Evolutionary conservation across 2,113 vertebrate species (phyloP).

Genomic region (Prionailurus bengalensis): DNA sequence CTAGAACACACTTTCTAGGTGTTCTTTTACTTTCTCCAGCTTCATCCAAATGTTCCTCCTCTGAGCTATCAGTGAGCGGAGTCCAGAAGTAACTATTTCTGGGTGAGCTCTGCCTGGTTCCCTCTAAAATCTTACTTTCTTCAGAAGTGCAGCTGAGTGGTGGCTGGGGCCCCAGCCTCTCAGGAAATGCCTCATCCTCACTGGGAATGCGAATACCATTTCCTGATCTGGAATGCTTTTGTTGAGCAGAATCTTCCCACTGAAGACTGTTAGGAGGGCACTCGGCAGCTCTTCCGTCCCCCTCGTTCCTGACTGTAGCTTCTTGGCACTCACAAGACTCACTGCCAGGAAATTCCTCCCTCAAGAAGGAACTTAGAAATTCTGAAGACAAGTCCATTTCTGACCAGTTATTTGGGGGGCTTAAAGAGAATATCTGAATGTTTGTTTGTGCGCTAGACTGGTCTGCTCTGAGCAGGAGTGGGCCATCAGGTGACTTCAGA

Average conservation of each 20-base stretch:
- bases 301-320: neutral
- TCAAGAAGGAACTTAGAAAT: neutral
- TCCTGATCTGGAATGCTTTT: neutral
- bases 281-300: neutral
- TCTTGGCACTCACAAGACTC: neutral
- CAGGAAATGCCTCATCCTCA: neutral
- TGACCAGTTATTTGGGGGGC: neutral
- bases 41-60: slow-evolving; percentile 60
- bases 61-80: slow-evolving; percentile 52
- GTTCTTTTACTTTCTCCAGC: neutral
- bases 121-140: slow-evolving; percentile 8
- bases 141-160: neutral
- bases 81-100: slow-evolving; percentile 63
- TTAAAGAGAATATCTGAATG: neutral
- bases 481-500: neutral
- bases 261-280: neutral
- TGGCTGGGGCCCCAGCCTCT: neutral
- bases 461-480: neutral
- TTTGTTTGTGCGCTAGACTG: neutral
- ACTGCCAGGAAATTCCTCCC: neutral
- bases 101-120: neutral
- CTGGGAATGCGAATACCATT: neutral
- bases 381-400: neutral
- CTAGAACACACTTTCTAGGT: neutral
- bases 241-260: neutral